Base-by-base conservation (phyloP, 92 coral and sea anemone genomes). In the Porites evermanni region DNA sequence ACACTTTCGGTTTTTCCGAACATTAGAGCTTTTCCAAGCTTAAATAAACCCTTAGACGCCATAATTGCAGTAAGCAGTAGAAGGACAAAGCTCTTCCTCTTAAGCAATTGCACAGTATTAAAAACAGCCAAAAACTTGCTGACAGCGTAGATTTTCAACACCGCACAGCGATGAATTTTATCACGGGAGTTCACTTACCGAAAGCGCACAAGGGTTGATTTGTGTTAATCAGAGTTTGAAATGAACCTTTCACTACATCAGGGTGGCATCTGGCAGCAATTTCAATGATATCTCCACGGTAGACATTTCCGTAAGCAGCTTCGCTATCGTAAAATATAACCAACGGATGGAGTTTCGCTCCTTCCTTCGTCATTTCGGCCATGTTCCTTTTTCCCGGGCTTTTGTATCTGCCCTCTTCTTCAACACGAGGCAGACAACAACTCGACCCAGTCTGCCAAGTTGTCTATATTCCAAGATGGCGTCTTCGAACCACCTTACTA, bases 251-350 rank as follows among this genome's bases (percentile, higher is more conserved):
- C 18, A 85, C 93, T 14, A 93, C 87, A 53, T 92, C 98, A 12
- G 98, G 98, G 54, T 91, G 95, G 82, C 98, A 93, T 38, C 91
- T 95, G 14, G 97, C 98, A 7, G 98, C 99, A 11, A 97, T 97
- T 86, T 97, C 99, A 14, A 97, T 93, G 6, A 97, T 88, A 84
- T 97, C 99, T 11, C 98, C 99, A 20, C 85, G 75, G 53, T 85
- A 89, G 1, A 93, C 92, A 75, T 90, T 95, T 12, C 94, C 93
- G 75, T 93, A 87, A 51, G 98, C 95, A 19, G 99, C 98, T 81
- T 97, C 99, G 38, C 97, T 93, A 86, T 97, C 99, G 85, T 83
- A 97, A 87, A 93, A 97, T 79, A 97, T 88, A 17, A 92, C 67
- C 68, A 97, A 88, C 3, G 99, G 98, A 60, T 90, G 90, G 29